These are phyloP conservation scores for Zonotrichia leucophrys DNA, from an alignment of 2,113 vertebrate species.

Conservation along the genomic window DNA sequence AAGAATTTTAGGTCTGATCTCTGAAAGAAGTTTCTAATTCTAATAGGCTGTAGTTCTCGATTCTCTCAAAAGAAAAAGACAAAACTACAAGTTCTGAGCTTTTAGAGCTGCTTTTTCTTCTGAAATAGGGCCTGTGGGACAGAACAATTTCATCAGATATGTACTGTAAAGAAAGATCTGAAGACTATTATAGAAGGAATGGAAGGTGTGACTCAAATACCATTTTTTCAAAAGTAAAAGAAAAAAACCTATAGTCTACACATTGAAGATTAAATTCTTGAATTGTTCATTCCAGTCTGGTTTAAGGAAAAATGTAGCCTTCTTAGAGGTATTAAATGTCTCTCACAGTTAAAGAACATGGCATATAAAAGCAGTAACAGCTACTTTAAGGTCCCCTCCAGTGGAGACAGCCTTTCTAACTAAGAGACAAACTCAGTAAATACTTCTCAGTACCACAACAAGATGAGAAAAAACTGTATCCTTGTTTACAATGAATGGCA, in stretches of 20 bases:
- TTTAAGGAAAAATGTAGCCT: not conserved
- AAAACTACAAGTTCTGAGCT: not conserved
- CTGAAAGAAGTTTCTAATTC: not conserved
- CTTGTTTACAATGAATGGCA: not conserved
- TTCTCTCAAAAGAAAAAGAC: not conserved
- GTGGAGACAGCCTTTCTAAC: not conserved
- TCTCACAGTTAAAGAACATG: not conserved
- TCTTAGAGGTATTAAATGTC: not conserved
- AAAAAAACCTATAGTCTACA: not conserved
- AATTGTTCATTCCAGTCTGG: not conserved
- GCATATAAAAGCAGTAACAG: not conserved
- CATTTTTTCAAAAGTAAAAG: not conserved
- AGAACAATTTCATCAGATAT: not conserved
- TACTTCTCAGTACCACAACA: not conserved
- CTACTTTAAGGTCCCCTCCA: not conserved
- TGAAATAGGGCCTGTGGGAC: not conserved
- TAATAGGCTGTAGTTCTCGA: not conserved
- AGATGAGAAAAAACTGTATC: not conserved
- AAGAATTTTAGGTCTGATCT: not conserved
- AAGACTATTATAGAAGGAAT: not conserved
- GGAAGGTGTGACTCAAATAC: not conserved
- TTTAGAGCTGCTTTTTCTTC: not conserved
- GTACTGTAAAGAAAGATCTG: not conserved
- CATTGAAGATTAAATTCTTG: not conserved
- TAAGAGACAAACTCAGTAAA: not conserved